Percentiles rank a stretch among this genome's conserved stretches.
These are phyloP conservation scores for Hyalella azteca DNA, from an alignment of 2,888 invertebrate species.

Conservation along the genomic window DNA sequence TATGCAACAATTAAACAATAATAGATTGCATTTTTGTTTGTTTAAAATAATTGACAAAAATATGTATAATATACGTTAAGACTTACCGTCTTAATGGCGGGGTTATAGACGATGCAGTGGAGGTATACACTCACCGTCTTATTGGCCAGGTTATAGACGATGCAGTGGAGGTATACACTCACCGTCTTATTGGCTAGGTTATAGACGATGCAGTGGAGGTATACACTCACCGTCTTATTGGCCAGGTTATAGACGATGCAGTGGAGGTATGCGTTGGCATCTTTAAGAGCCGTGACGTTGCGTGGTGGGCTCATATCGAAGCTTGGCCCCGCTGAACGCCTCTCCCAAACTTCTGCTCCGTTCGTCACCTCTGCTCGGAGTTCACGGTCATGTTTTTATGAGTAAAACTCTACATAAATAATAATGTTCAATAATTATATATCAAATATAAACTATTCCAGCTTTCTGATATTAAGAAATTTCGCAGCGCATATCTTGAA, in stretches of 20 bases:
- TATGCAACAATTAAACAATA: too few relatives aligned
- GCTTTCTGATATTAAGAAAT: too few relatives aligned
- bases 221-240: slow-evolving; percentile 48
- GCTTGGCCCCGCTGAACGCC: slow-evolving; percentile 39
- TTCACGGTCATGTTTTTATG: too few relatives aligned
- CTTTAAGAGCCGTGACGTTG: slow-evolving; percentile 54
- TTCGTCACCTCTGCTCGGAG: not conserved
- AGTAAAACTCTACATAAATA: too few relatives aligned
- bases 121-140: slow-evolving; percentile 50
- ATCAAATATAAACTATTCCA: too few relatives aligned
- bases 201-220: slow-evolving; percentile 53
- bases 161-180: slow-evolving; percentile 54
- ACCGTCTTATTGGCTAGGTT: slow-evolving; percentile 54
- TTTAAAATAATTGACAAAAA: too few relatives aligned
- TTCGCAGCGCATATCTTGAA: too few relatives aligned
- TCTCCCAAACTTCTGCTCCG: slow-evolving; percentile 12
- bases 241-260: slow-evolving; percentile 52
- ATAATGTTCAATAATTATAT: too few relatives aligned
- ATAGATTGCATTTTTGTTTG: too few relatives aligned
- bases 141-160: slow-evolving; percentile 50
- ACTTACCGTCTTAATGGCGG: slow-evolving; percentile 51
- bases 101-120: slow-evolving; percentile 53
- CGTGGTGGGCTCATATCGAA: slow-evolving; percentile 45
- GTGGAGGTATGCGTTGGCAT: slow-evolving; percentile 54
- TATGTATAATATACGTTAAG: too few relatives aligned